Evolutionary conservation across 2,888 invertebrate genomes (phyloP), one percentile per base, ranked within the genome.

Genomic region (Unio delphinus): DNA sequence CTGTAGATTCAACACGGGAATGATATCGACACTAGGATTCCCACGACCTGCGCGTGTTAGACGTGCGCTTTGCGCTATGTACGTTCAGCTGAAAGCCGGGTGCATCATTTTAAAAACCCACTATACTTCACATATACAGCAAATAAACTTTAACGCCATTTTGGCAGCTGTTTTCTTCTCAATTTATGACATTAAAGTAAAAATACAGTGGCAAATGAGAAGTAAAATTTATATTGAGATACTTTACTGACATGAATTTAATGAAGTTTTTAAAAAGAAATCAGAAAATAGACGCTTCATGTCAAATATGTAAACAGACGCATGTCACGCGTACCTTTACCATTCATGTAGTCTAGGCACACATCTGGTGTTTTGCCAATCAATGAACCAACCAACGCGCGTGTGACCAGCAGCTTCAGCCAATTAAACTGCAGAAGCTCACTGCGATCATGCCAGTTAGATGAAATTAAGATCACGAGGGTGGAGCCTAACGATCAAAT

Each of bases 41-140:
- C 81, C 83, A 83, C 81, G 83, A 76, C 74, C 76, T 65, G 73
- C 81, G 76, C 83, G 80, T 81, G 82, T 72, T 68, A 65, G 74
- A 73, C 80, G 75, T 77, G 73, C 76, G 80, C 71, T 18, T 55
- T 65, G 70, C 75, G 60, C 67, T 64, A 23, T 63, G 45, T 45
- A 45, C 45, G 15, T 45, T 45, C 45, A 45, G 34, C 30, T 67
- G 55, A 55, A 34, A 23, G 65, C 61, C 66, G 70, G 17, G 55
- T 62, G 55, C 26, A 23, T n/a, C 56, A 62, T 55, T 34, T 30
- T 28, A 26, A 61, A 67, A 45, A 45, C 34, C 63, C 59, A 64
- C 59, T 55, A 64, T 55, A 62, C n/a, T 58, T 66, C 59, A 58
- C 45, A 58, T 63, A 63, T 59, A 63, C 62, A 70, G 64, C 67